phyloP scores from a whole-genome alignment of 1,140 invertebrate genomes.

The Potamilus streckersoni region DNA sequence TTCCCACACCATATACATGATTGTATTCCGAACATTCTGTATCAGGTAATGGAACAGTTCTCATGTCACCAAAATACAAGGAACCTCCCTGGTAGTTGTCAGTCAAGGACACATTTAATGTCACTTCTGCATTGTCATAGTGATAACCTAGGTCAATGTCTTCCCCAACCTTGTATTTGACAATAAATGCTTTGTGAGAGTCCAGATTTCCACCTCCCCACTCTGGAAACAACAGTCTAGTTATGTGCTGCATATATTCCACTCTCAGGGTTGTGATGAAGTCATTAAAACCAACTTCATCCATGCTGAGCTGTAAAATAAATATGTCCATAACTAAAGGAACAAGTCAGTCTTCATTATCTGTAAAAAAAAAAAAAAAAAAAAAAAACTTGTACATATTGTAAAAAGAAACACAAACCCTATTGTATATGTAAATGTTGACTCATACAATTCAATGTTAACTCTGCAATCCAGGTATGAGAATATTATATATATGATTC shows the following conservation, averaged over 20 bases:
- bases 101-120: slow-evolving; percentile 65
- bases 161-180: slow-evolving; percentile 63
- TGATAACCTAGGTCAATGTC: slow-evolving; percentile 68
- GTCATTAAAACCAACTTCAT: slow-evolving; percentile 69
- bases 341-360: too few relatives aligned
- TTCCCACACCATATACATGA: slow-evolving; percentile 55
- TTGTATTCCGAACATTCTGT: slow-evolving; percentile 28
- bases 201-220: slow-evolving; percentile 61
- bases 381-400: too few relatives aligned
- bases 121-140: slow-evolving; percentile 70
- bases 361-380: too few relatives aligned
- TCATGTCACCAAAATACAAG: slow-evolving; percentile 67
- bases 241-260: slow-evolving; percentile 63
- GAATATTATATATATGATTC: too few relatives aligned
- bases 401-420: too few relatives aligned
- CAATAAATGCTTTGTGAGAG: slow-evolving; percentile 69
- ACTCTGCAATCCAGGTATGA: too few relatives aligned
- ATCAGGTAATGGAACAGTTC: slow-evolving; percentile 20
- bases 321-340: too few relatives aligned
- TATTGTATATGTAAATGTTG: too few relatives aligned
- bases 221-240: slow-evolving; percentile 63
- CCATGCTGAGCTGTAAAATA: slow-evolving; percentile 61
- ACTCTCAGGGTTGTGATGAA: slow-evolving; percentile 62
- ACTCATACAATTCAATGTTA: too few relatives aligned
- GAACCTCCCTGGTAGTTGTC: slow-evolving; percentile 62